Evolutionary conservation across 2,797 vertebrate species (phyloP).

Genomic region (Helarctos malayanus): DNA sequence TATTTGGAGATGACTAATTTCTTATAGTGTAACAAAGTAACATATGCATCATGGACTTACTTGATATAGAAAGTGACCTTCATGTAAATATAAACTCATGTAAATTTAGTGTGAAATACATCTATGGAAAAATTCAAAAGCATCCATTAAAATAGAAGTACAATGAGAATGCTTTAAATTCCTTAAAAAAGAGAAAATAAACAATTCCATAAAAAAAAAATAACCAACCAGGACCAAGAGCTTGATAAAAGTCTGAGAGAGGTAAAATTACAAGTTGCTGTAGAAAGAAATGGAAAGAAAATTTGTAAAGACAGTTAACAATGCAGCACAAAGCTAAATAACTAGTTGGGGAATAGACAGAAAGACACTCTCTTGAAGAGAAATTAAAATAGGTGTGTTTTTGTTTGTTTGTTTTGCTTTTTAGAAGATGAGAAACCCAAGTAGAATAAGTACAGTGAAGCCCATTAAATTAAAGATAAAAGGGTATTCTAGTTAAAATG

Average conservation of each 20-base stretch:
- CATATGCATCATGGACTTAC: neutral
- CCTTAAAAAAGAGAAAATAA: neutral
- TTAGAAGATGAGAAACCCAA: neutral
- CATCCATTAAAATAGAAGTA: neutral
- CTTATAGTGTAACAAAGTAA: neutral
- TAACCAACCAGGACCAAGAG: neutral
- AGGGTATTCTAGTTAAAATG: neutral
- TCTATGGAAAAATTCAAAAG: neutral
- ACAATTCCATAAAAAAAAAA: neutral
- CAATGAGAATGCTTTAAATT: neutral
- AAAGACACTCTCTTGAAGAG: neutral
- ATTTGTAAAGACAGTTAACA: neutral
- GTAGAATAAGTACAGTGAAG: neutral
- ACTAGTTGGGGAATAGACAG: neutral
- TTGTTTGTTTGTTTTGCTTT: neutral
- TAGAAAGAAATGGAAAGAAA: constrained; percentile 25
- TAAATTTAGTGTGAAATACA: neutral
- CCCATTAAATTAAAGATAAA: neutral
- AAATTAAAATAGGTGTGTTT: neutral
- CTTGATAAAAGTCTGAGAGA: neutral
- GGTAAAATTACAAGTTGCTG: neutral
- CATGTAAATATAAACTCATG: neutral
- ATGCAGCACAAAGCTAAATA: neutral
- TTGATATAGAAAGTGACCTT: neutral
- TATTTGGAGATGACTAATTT: neutral